Base-by-base conservation (phyloP, 2,888 invertebrate genomes). In the Strigamia transsilvanica region DNA sequence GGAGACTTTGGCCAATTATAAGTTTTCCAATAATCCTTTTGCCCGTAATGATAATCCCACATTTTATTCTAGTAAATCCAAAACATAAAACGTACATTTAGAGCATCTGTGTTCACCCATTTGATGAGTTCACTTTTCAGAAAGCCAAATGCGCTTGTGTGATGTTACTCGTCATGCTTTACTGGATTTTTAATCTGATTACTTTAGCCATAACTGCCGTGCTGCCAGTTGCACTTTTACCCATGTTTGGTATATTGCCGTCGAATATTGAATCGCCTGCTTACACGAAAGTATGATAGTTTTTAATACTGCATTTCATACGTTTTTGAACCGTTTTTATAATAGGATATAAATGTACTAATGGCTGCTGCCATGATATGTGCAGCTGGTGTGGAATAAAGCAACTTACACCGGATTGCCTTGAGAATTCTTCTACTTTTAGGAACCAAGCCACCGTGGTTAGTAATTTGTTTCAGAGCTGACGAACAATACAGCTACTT, bases 81-180 rank as follows among this genome's bases (percentile, higher is more conserved):
- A 51, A 3, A 51, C n/a, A 51, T 51, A n/a, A 6, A n/a, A 6
- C n/a, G 2, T n/a, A n/a, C n/a, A n/a, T n/a, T n/a, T n/a, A n/a
- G n/a, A n/a, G n/a, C n/a, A n/a, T n/a, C n/a, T n/a, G n/a, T n/a
- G n/a, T n/a, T n/a, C n/a, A 18, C 15, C 6, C n/a, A 51, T 15
- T n/a, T 15, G 46, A 34, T 5, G 7, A 34, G 34, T 7, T 34
- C 4, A 34, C 3, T 79, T 80, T 32, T 2, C 83, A 87, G 86
- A 85, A 85, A 81, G 84, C 84, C n/a, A 82, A 83, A 81, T 86
- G 86, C 82, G 86, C 85, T 4, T 87, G 86, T 83, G 84, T 84
- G 3, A 84, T 87, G 46, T 38, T 85, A 21, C 27, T 85, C 13
- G 85, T 85, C 84, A 83, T 82, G 10, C 46, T 83, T 7, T 84